Evolutionary conservation across 2,888 invertebrate genomes (phyloP).

Genomic region (Pachliopta kotzebuea): DNA sequence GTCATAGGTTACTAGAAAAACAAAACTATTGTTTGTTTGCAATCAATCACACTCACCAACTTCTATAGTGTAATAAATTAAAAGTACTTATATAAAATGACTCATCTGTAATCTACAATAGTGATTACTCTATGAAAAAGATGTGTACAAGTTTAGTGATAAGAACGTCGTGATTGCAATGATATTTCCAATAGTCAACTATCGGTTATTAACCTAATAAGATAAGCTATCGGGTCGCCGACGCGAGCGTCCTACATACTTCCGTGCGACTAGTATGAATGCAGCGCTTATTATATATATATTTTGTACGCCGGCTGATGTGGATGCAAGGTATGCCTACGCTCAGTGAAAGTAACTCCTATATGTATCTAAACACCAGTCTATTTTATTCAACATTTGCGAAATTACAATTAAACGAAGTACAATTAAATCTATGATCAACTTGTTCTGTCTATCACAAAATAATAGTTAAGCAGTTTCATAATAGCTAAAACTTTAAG

Average conservation of each 20-base stretch:
- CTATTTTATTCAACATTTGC: background rate
- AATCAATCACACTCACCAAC: too few species aligned
- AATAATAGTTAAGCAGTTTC: too few species aligned
- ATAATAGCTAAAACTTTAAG: too few species aligned
- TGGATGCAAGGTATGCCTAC: conserved; percentile 19
- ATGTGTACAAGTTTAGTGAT: conserved; percentile 50
- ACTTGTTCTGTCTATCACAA: too few species aligned
- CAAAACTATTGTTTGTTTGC: too few species aligned
- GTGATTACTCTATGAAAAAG: conserved; percentile 38
- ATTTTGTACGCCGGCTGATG: background rate
- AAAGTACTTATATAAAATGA: too few species aligned
- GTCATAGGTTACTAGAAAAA: too few species aligned
- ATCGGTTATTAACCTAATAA: conserved; percentile 77
- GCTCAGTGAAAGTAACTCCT: conserved; percentile 22
- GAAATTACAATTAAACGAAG: background rate
- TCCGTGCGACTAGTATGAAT: conserved; percentile 47
- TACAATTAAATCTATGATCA: background rate
- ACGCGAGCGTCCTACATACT: conserved; percentile 74
- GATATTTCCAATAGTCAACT: conserved; percentile 61
- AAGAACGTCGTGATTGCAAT: conserved; percentile 59
- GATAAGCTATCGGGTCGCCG: conserved; percentile 68
- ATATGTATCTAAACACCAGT: background rate
- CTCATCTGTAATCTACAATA: conserved; percentile 4
- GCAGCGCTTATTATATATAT: conserved; percentile 10
- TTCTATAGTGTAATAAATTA: too few species aligned